Evolutionary conservation across 2,113 vertebrate species (phyloP).

Genomic region (Ramphastos sulfuratus): DNA sequence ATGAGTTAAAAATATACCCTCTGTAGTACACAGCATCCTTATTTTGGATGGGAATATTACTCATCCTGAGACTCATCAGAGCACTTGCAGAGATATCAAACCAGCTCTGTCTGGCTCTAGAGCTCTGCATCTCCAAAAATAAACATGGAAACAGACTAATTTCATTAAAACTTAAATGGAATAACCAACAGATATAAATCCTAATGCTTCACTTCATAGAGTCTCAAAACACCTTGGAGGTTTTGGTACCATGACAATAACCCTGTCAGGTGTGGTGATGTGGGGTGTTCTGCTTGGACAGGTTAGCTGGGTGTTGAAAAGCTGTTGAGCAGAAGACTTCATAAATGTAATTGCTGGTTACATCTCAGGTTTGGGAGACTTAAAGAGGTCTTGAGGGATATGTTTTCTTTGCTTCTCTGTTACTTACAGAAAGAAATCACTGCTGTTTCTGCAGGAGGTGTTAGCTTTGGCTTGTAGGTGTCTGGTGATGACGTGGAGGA

Average conservation of each 20-base stretch:
- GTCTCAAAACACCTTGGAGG: neutral
- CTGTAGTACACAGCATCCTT: neutral
- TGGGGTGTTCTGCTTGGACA: constrained; percentile 39
- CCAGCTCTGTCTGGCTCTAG: neutral
- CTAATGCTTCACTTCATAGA: neutral
- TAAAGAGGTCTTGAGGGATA: neutral
- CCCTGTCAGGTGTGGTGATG: neutral
- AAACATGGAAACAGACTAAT: neutral
- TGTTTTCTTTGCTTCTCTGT: neutral
- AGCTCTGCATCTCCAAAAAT: constrained; percentile 3
- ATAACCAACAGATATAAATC: constrained; percentile 22
- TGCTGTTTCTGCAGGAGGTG: constrained; percentile 22
- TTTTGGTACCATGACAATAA: neutral
- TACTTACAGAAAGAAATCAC: neutral
- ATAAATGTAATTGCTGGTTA: constrained; percentile 44
- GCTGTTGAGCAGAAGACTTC: neutral
- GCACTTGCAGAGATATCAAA: constrained; percentile 40
- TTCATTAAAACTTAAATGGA: constrained; percentile 40
- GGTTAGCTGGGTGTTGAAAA: neutral
- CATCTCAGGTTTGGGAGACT: neutral
- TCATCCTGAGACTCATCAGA: constrained; percentile 3
- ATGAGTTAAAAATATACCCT: neutral
- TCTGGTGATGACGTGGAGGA: constrained; percentile 43
- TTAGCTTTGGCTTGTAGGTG: constrained; percentile 22
- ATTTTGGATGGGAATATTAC: constrained; percentile 9